phyloP scores from a whole-genome alignment of 2,113 vertebrate species.

The Mystacornis crossleyi region DNA sequence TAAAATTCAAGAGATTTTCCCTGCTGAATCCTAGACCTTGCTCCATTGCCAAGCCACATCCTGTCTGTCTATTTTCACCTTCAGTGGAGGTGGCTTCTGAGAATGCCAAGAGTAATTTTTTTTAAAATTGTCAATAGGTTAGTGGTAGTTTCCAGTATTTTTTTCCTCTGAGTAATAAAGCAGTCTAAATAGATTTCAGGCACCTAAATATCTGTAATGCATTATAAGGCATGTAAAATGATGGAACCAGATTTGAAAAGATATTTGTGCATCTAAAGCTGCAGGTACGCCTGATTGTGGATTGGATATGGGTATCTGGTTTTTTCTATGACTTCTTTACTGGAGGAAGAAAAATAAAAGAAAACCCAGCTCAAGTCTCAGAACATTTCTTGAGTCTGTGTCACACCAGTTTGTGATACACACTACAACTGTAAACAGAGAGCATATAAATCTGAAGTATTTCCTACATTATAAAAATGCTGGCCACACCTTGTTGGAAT shows the following conservation, averaged over 20 bases:
- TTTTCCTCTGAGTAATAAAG: background rate
- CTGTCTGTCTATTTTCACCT: background rate
- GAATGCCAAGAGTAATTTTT: background rate
- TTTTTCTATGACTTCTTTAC: background rate
- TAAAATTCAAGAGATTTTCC: background rate
- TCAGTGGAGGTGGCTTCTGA: background rate
- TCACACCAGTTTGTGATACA: background rate
- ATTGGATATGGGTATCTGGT: background rate
- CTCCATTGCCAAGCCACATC: background rate
- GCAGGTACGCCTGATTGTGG: background rate
- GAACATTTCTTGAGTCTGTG: background rate
- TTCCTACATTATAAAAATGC: background rate
- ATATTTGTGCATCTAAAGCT: background rate
- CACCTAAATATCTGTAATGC: background rate
- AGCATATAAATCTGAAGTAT: background rate
- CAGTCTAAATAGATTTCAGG: background rate
- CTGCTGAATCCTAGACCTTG: background rate
- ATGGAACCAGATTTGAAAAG: background rate
- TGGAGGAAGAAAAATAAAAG: background rate
- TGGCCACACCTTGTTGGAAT: background rate
- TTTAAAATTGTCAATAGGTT: background rate
- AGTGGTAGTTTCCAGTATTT: background rate
- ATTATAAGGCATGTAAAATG: background rate
- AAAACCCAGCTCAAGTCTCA: rapidly evolving
- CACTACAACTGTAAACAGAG: background rate